Evolutionary conservation across 2,113 vertebrate species (phyloP).

Genomic region (Sinocyclocheilus anshuiensis): DNA sequence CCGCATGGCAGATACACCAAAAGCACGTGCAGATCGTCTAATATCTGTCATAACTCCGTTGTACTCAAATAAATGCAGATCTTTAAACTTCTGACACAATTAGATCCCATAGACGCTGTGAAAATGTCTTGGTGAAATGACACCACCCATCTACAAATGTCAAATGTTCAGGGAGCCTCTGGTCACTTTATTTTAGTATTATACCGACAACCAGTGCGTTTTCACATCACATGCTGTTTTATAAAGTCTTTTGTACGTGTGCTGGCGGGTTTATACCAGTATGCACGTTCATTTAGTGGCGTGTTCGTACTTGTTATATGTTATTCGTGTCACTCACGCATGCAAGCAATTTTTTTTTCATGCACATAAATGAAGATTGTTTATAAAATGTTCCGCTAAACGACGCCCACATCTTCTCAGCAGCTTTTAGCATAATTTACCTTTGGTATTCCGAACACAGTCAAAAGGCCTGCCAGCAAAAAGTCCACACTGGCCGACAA

Average conservation of each 20-base stretch:
- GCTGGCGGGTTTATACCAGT: not conserved
- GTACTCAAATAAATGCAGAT: not conserved
- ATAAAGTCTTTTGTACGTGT: not conserved
- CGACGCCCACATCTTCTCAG: not conserved
- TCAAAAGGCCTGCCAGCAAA: not conserved
- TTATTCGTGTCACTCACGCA: too few species aligned
- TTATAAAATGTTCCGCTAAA: not conserved
- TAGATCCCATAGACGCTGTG: not conserved
- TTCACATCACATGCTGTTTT: not conserved
- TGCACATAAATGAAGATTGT: not conserved
- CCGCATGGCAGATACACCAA: slow-evolving; percentile 7
- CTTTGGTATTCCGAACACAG: not conserved
- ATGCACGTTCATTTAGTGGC: not conserved
- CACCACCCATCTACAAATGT: slow-evolving; percentile 18
- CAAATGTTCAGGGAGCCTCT: not conserved
- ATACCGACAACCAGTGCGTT: not conserved
- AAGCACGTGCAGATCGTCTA: not conserved
- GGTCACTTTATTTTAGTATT: not conserved
- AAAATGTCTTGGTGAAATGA: not conserved
- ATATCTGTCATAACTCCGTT: not conserved
- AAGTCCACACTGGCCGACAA: not conserved
- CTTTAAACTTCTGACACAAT: not conserved
- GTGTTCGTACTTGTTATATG: not conserved
- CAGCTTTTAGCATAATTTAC: not conserved
- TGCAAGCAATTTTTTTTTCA: too few species aligned